Evolutionary conservation across 2,888 invertebrate genomes (phyloP).

Genomic region (Fissipunctia ypsillon): DNA sequence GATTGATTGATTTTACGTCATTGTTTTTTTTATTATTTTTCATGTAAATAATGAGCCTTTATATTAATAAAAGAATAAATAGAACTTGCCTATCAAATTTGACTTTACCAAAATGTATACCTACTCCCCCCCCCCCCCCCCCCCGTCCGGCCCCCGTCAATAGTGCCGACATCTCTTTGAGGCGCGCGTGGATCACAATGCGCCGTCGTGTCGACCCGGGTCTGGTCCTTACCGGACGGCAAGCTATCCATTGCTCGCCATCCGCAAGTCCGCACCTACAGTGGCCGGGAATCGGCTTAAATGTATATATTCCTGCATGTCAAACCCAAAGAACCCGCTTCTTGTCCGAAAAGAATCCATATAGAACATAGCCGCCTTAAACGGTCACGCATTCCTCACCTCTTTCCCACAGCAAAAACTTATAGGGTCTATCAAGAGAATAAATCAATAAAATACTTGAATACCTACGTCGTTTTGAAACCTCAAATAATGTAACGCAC

Average conservation of each 20-base stretch:
- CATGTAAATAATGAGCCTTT: not conserved
- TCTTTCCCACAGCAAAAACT: slow-evolving; percentile 1
- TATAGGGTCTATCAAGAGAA: slow-evolving; percentile 4
- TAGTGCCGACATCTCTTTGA: too few relatives aligned
- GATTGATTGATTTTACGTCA: too few relatives aligned
- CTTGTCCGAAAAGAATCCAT: slow-evolving; percentile 9
- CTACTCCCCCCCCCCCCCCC: too few relatives aligned
- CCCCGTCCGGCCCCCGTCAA: too few relatives aligned
- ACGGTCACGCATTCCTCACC: slow-evolving; percentile 22
- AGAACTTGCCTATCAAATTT: not conserved
- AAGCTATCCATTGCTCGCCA: too few relatives aligned
- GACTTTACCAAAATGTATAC: not conserved
- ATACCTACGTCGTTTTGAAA: not conserved
- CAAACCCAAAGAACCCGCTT: not conserved
- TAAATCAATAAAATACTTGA: slow-evolving; percentile 18
- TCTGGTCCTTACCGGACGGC: too few relatives aligned
- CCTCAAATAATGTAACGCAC: not conserved
- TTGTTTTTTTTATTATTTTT: not conserved
- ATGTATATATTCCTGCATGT: slow-evolving; percentile 3
- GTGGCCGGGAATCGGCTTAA: too few relatives aligned
- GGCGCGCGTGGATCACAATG: too few relatives aligned
- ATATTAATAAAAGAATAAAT: not conserved
- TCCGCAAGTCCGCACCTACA: too few relatives aligned
- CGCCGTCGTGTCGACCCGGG: too few relatives aligned
- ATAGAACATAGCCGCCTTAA: not conserved